Percentiles rank a stretch among this genome's conserved stretches.
Conservation (phyloP, 1,140 invertebrate species). For the Hyphantria cunea region DNA sequence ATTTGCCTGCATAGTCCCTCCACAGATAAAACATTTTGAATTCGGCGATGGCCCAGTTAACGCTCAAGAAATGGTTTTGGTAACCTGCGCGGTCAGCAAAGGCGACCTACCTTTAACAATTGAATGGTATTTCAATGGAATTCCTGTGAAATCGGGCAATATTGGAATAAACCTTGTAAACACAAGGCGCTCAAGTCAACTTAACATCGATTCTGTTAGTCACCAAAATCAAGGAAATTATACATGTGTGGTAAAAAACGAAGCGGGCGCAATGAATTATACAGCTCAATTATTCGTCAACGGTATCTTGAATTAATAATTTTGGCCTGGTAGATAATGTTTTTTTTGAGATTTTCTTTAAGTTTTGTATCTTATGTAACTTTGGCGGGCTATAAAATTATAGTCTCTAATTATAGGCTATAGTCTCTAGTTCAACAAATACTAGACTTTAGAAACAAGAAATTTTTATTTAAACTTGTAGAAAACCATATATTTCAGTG, state of each 20-base stretch:
- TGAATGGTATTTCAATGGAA: slow-evolving; percentile 84
- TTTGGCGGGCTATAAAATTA: slow-evolving; percentile 71
- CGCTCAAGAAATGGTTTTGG: slow-evolving; percentile 83
- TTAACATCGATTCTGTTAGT: slow-evolving; percentile 86
- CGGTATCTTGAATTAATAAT: slow-evolving; percentile 76
- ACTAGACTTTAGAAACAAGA: background rate
- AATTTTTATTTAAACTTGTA: slow-evolving; percentile 4
- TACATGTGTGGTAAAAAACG: slow-evolving; percentile 87
- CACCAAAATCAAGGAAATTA: slow-evolving; percentile 89
- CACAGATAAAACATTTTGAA: slow-evolving; percentile 83
- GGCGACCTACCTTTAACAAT: slow-evolving; percentile 86
- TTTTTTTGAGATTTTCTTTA: slow-evolving; percentile 43
- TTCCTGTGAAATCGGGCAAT: slow-evolving; percentile 70
- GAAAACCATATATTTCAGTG: slow-evolving; percentile 64
- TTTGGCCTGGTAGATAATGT: slow-evolving; percentile 44
- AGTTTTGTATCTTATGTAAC: slow-evolving; percentile 53
- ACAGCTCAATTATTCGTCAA: slow-evolving; percentile 86
- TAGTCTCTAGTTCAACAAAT: slow-evolving; percentile 1
- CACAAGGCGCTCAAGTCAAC: slow-evolving; percentile 85
- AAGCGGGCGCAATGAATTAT: slow-evolving; percentile 84
- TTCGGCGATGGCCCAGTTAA: slow-evolving; percentile 82
- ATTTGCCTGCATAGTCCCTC: slow-evolving; percentile 78
- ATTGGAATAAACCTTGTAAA: slow-evolving; percentile 84
- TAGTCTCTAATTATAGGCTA: background rate
- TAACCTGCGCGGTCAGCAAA: slow-evolving; percentile 83